A percentile compares a stretch with the other conserved stretches of the same genome.
These are phyloP conservation scores for Bicyclus anynana DNA, from an alignment of 1,140 invertebrate species.

Conservation along the genomic window DNA sequence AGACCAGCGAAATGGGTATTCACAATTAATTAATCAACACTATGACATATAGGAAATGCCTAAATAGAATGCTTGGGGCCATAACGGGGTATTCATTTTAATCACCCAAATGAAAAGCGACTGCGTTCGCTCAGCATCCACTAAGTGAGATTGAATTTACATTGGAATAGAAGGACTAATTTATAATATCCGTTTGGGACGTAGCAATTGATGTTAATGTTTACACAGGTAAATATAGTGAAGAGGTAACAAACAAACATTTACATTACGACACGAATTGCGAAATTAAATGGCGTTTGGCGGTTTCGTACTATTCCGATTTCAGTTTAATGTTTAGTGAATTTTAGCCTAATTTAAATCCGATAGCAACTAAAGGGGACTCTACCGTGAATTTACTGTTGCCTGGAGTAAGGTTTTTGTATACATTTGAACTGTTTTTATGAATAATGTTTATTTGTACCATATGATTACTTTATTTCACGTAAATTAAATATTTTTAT, in stretches of 20 bases:
- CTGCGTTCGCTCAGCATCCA: background rate
- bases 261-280: background rate
- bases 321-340: background rate
- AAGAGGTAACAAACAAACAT: background rate
- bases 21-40: too few relatives aligned
- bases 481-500: too few relatives aligned
- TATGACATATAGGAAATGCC: too few relatives aligned
- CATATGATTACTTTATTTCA: too few relatives aligned
- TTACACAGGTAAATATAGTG: background rate
- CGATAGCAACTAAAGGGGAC: background rate
- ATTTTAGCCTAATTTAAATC: background rate
- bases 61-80: background rate
- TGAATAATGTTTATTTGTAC: too few relatives aligned
- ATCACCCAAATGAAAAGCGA: background rate
- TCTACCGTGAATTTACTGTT: background rate
- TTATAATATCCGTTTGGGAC: constrained; percentile 18
- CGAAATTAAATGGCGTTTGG: background rate
- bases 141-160: constrained; percentile 13
- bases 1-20: too few relatives aligned
- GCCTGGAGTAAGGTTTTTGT: too few relatives aligned
- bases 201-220: constrained; percentile 5
- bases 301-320: background rate
- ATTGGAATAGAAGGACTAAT: constrained; percentile 11
- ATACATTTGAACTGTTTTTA: too few relatives aligned
- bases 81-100: background rate